Evolutionary conservation across 2,888 invertebrate genomes (phyloP).

Genomic region (Hipparchia semele): DNA sequence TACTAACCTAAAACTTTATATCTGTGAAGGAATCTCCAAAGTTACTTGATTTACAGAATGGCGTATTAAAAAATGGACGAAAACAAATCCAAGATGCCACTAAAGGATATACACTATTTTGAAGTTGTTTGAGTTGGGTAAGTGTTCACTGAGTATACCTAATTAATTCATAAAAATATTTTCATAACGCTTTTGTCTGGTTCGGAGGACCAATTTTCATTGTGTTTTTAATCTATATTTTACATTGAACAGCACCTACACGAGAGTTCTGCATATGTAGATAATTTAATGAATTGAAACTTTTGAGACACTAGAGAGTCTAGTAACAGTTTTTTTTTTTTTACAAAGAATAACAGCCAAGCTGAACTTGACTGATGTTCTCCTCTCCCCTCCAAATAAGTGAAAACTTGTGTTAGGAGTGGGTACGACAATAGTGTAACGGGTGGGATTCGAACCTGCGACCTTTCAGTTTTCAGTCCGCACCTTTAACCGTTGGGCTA

Average conservation of each 20-base stretch:
- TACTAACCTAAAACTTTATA: too few species aligned
- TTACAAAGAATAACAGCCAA: too few species aligned
- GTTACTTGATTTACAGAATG: slow-evolving; percentile 29
- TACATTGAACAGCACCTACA: not conserved
- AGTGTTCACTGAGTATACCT: slow-evolving; percentile 10
- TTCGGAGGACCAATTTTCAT: not conserved
- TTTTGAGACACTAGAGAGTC: too few species aligned
- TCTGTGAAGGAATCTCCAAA: not conserved
- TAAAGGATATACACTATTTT: slow-evolving; percentile 27
- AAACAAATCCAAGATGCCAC: slow-evolving; percentile 28
- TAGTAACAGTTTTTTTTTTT: too few species aligned
- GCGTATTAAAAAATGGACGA: slow-evolving; percentile 33
- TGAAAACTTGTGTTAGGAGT: too few species aligned
- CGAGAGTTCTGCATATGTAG: not conserved
- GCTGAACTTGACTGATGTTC: too few species aligned
- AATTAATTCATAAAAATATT: not conserved
- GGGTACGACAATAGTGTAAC: too few species aligned
- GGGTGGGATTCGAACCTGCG: too few species aligned
- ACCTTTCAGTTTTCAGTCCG: too few species aligned
- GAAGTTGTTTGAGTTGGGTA: slow-evolving; percentile 44
- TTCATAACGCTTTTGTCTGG: not conserved
- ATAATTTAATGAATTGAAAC: too few species aligned
- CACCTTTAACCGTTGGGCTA: too few species aligned
- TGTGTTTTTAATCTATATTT: not conserved
- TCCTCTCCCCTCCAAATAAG: too few species aligned